These are phyloP conservation scores for Luscinia luscinia DNA, from an alignment of 2,797 vertebrate species.

Conservation along the genomic window DNA sequence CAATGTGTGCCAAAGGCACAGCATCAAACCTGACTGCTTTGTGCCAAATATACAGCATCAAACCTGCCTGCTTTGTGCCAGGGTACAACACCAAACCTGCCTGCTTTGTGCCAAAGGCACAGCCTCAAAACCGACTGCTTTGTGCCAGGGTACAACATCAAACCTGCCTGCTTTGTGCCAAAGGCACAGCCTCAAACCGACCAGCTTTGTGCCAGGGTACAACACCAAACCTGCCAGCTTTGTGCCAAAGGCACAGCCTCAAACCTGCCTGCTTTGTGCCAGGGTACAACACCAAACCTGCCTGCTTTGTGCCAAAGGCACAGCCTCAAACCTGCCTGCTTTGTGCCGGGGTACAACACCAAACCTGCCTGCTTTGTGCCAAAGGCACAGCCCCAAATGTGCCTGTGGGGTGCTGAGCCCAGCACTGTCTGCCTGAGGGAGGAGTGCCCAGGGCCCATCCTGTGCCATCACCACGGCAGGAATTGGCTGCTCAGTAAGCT, in stretches of 20 bases:
- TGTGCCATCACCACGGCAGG: fast-evolving
- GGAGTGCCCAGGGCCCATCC: neutral
- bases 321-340: fast-evolving
- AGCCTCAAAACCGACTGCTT: fast-evolving
- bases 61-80: no score
- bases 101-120: no score
- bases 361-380: neutral
- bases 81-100: fast-evolving
- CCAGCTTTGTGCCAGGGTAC: no score
- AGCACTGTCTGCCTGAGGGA: neutral
- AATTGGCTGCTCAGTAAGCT: fast-evolving
- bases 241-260: no score
- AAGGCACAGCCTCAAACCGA: no score
- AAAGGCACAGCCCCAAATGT: neutral
- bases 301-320: no score
- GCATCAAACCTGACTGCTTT: no score
- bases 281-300: no score
- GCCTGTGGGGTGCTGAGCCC: no score
- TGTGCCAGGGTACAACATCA: no score
- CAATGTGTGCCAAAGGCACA: fast-evolving
- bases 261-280: neutral
- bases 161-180: neutral
- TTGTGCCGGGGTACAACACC: no score
- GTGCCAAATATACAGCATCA: no score
- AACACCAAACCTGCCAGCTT: fast-evolving